Evolutionary conservation across 2,888 invertebrate genomes (phyloP), one percentile per base, ranked within the genome.

Genomic region (Amphipyra tragopoginis): DNA sequence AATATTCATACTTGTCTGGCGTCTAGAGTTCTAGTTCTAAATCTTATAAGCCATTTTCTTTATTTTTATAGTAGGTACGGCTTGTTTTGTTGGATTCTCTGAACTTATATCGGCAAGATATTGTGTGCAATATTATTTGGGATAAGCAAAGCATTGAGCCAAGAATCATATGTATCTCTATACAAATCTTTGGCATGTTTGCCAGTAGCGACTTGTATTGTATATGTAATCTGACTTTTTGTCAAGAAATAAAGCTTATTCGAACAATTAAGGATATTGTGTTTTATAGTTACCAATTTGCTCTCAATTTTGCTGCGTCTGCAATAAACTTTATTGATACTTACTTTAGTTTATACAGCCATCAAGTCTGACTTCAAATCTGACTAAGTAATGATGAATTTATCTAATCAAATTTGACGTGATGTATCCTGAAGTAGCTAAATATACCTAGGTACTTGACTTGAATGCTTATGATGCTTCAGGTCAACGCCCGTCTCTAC

Each of bases 131-230:
- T 68, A 71, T 66, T 66, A 51, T 64, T 57, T 39, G 43, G 48
- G 54, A 61, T 65, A 61, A 66, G 64, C 49, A 67, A 60, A 43
- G 55, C 42, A 51, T 67, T 54, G 73, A 67, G 70, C 75, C 67
- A 77, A 77, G 52, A 63, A 48, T 45, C 42, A 53, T 61, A 43
- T 72, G 60, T 65, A 77, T 77, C 77, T 72, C 59, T 63, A 70
- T 57, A 58, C 49, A 55, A 61, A 70, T 72, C 49, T 59, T 21
- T 21, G 66, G 60, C 57, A 64, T 75, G 66, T 62, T 65, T 70
- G 56, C 62, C 56, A 66, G 61, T 57, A 75, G 55, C 61, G 51
- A 57, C 54, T 57, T 13, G 55, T 47, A 57, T 48, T 53, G 13
- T n/a, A 29, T 42, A 61, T 68, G 57, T 64, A 51, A 55, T 45